Evolutionary conservation across 2,888 invertebrate species (phyloP), one percentile per base, ranked within the genome.

Genomic region (Phragmatobia fuliginosa): DNA sequence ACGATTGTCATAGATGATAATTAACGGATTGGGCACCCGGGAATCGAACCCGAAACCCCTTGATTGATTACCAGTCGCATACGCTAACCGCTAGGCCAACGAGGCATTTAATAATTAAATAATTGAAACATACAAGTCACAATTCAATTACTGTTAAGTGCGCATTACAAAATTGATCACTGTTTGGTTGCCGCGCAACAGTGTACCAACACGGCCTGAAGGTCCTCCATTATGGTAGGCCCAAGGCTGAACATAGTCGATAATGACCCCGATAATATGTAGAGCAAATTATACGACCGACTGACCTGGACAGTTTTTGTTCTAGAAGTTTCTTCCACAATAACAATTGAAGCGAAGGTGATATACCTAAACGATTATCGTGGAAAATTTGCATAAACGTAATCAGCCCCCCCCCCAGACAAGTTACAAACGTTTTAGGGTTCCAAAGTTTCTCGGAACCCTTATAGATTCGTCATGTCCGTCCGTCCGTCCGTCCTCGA

Each of bases 111-210:
- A 1, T 36, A 36, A 36, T 11, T 41, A 18, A 8, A 45, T 33
- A 61, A 31, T 38, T 28, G 21, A 28, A 31, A 18, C 41, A 18
- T 21, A 62, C 28, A 25, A 7, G 33, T 64, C 10, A 32, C 4
- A 62, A 52, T 52, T 10, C 32, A 64, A 49, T 64, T 33, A 32
- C 2, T 64, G 16, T 14, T 14, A 25, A 64, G 63, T 64, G 49
- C 32, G 36, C 18, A 59, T 66, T 66, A 60, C 41, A n/a, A 59
- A 31, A 59, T 33, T 59, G 60, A 21, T 32, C 41, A 32, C 8
- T 10, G n/a, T 38, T 36, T 0, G 36, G 68, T 68, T 64, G 68
- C 68, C 41, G 60, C 25, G 64, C 68, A 68, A 68, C 68, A 36
- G 64, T 45, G 49, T 59, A 68, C 41, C 52, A 68, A 68, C 68